Conservation (phyloP, 2,113 vertebrate genomes). For the Triplophysa tibetana region DNA sequence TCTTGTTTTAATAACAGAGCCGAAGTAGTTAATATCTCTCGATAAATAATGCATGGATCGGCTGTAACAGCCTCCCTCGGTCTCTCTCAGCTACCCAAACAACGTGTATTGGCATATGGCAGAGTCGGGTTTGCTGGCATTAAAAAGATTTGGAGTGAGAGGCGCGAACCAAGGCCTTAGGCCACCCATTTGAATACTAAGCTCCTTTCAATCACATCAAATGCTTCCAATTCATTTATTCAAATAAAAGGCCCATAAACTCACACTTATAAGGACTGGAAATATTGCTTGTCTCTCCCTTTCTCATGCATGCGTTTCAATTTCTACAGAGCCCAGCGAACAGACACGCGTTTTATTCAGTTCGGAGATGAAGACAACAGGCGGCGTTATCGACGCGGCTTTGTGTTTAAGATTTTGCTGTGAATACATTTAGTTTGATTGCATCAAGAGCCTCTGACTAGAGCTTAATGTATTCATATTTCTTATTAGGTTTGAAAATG, state of each 20-base stretch:
- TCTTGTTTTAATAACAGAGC: slow-evolving; percentile 62
- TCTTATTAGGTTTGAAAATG: slow-evolving; percentile 55
- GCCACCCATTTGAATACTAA: slow-evolving; percentile 65
- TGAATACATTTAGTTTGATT: slow-evolving; percentile 42
- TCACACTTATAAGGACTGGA: slow-evolving; percentile 54
- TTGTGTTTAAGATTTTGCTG: slow-evolving; percentile 44
- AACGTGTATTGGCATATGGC: slow-evolving; percentile 42
- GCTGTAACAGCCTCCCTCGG: slow-evolving; percentile 49
- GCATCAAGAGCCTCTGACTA: slow-evolving; percentile 50
- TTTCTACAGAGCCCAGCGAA: slow-evolving; percentile 12
- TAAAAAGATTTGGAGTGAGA: slow-evolving; percentile 62
- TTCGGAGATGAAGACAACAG: slow-evolving; percentile 21
- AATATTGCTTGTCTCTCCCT: slow-evolving; percentile 50
- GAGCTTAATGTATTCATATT: slow-evolving; percentile 50
- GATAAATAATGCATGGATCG: slow-evolving; percentile 61
- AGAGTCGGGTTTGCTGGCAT: slow-evolving; percentile 45
- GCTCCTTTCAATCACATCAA: slow-evolving; percentile 65
- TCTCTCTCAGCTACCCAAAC: slow-evolving; percentile 47
- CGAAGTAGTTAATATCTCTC: slow-evolving; percentile 63
- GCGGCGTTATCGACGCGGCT: slow-evolving; percentile 36
- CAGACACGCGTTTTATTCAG: slow-evolving; percentile 6
- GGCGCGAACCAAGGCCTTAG: slow-evolving; percentile 53
- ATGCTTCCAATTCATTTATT: slow-evolving; percentile 63
- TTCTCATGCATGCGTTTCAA: slow-evolving; percentile 40
- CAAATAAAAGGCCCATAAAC: slow-evolving; percentile 62